Evolutionary conservation across 2,888 invertebrate species (phyloP), one percentile per base, ranked within the genome.

Genomic region (Venustoraphidia nigricollis): DNA sequence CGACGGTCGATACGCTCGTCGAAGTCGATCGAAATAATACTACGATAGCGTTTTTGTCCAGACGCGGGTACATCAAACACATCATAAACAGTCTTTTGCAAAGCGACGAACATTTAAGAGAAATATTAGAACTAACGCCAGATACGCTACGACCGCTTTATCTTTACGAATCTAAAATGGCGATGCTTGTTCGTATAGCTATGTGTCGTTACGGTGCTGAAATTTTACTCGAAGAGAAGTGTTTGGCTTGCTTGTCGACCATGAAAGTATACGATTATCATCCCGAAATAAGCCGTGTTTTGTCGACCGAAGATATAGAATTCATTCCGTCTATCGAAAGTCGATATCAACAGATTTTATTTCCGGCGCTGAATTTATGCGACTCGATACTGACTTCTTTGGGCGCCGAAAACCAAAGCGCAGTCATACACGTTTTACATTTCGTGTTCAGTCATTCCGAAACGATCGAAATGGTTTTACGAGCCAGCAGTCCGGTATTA

Each of bases 81-180:
- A 72, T 93, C 45, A 81, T 93, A 34, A 87, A 90, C 57, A 84
- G 85, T 51, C 65, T 94, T 49, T 61, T 81, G 51, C 81, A 83
- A 50, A 83, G 86, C 36, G 86, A 92, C 59, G 76, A 75, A 42
- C 75, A 80, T 14, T 64, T 90, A 14, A 68, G 70, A 47, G 70
- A 71, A 60, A 74, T 82, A n/a, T 59, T 87, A 41, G 79, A 81
- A 56, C 76, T 76, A 10, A 73, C 70, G 53, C 80, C 82, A 0
- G 75, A 76, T 44, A 79, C 79, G 2, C 70, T 92, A 41, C 77
- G 84, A 48, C 80, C 83, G 1, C 66, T 93, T 1, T 93, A 89
- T 68, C 77, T 91, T 11, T 93, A 89, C 66, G 87, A 90, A 64
- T 83, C 90, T 0, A 88, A 89, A 69, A 82, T 93, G 81, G 78